A percentile compares a stretch with the other conserved stretches of the same genome.
Conservation (phyloP, 2,888 invertebrate species). For the Pachycephus smyrnensis region DNA sequence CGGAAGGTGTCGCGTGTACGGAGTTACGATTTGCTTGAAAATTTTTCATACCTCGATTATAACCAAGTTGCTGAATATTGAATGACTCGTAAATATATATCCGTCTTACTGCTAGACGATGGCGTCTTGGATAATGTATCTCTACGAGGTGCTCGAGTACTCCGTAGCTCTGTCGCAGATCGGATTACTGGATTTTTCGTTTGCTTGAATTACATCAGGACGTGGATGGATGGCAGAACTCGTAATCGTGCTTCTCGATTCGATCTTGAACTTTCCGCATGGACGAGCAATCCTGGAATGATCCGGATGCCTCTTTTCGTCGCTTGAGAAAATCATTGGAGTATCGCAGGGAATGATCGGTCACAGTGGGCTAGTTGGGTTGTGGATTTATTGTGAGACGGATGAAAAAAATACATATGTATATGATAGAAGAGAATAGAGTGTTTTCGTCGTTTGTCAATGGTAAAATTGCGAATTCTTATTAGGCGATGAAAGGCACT, state of each 20-base stretch:
- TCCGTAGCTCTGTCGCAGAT: background rate
- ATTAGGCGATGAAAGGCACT: background rate
- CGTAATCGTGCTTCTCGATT: background rate
- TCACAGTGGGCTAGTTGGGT: background rate
- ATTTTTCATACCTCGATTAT: background rate
- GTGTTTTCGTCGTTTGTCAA: background rate
- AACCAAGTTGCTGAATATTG: background rate
- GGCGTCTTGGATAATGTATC: background rate
- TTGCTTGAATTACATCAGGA: background rate
- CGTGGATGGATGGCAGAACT: background rate
- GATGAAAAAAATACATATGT: background rate
- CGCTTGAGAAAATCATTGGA: background rate
- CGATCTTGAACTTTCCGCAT: background rate
- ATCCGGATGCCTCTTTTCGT: background rate
- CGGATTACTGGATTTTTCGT: background rate
- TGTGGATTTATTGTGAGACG: background rate
- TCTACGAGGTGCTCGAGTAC: background rate
- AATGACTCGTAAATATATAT: background rate
- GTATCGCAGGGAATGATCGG: background rate
- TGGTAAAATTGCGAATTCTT: background rate
- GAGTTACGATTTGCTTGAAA: background rate
- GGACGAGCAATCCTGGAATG: background rate
- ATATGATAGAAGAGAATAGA: background rate
- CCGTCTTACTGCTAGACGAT: too few relatives aligned
- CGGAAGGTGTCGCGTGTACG: background rate